Percentiles rank a stretch among this genome's conserved stretches.
These are phyloP conservation scores for Margarornis squamiger DNA, from an alignment of 2,797 vertebrate genomes.

Conservation along the genomic window DNA sequence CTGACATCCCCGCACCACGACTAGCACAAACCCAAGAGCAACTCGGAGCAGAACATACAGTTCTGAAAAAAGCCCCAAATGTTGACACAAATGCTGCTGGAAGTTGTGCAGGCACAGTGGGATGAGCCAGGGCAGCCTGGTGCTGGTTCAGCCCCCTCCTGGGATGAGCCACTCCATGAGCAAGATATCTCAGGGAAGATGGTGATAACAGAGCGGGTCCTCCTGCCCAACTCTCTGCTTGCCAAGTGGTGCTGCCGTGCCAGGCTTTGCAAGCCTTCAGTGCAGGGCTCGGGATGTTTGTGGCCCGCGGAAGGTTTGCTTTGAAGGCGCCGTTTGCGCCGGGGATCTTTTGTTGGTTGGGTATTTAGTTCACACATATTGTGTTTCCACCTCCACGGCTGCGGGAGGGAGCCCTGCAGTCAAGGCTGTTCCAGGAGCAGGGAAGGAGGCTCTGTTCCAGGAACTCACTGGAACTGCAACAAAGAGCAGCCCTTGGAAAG, in stretches of 20 bases:
- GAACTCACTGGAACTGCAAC: constrained; percentile 70
- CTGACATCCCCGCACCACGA: neutral
- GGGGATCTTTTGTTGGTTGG: constrained; percentile 11
- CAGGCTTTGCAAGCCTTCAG: constrained; percentile 33
- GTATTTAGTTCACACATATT: constrained; percentile 13
- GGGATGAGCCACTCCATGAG: neutral
- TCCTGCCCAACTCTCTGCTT: neutral
- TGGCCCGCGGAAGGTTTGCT: neutral
- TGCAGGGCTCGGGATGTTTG: neutral
- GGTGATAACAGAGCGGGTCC: neutral
- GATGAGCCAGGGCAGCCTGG: neutral
- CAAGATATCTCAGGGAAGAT: neutral
- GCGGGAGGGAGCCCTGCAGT: constrained; percentile 65
- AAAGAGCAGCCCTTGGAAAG: constrained; percentile 72
- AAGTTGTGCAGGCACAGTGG: neutral
- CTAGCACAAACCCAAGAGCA: neutral
- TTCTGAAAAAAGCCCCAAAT: neutral
- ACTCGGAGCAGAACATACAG: neutral
- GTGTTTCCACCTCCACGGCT: constrained; percentile 63
- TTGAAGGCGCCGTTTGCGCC: constrained; percentile 16
- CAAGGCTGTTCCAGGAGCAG: constrained; percentile 61
- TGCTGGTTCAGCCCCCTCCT: neutral
- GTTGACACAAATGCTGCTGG: neutral
- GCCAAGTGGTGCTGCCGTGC: constrained; percentile 10
- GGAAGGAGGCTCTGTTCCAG: constrained; percentile 68